Evolutionary conservation across 92 coral and sea anemone species (phyloP).

Genomic region (Porites cylindrica): DNA sequence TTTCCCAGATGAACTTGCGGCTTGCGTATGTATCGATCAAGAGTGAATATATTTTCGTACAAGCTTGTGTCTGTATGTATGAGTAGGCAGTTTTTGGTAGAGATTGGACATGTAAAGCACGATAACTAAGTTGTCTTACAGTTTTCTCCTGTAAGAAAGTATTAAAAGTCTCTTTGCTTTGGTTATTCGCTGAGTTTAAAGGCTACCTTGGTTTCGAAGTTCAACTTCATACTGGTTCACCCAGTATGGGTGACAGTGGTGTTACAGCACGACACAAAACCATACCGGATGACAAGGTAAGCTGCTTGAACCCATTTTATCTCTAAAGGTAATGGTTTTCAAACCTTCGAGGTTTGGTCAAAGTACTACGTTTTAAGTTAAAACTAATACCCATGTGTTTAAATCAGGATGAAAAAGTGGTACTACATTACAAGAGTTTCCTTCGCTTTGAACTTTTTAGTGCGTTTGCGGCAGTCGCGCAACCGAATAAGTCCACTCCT

Average conservation of each 20-base stretch:
- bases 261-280: conserved; percentile 77
- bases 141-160: background rate
- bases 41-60: conserved; percentile 7
- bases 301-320: conserved; percentile 2
- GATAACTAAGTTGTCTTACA: background rate
- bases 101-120: conserved; percentile 33
- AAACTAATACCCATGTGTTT: background rate
- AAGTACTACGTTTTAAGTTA: background rate
- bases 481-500: background rate
- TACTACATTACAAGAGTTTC: background rate
- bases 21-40: background rate
- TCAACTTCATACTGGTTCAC: conserved; percentile 26
- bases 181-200: conserved; percentile 14
- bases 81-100: conserved; percentile 4
- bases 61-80: background rate
- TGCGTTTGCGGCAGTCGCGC: background rate
- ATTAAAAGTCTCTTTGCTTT: background rate
- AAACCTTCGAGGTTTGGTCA: background rate
- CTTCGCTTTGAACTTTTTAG: background rate
- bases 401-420: background rate
- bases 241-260: conserved; percentile 69
- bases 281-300: conserved; percentile 92
- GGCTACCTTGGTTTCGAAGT: conserved; percentile 11
- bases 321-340: background rate
- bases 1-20: conserved; percentile 40